A percentile compares a stretch with the other conserved stretches of the same genome.
phyloP scores from a whole-genome alignment of 2,797 vertebrate genomes.

The Mastacembelus armatus region DNA sequence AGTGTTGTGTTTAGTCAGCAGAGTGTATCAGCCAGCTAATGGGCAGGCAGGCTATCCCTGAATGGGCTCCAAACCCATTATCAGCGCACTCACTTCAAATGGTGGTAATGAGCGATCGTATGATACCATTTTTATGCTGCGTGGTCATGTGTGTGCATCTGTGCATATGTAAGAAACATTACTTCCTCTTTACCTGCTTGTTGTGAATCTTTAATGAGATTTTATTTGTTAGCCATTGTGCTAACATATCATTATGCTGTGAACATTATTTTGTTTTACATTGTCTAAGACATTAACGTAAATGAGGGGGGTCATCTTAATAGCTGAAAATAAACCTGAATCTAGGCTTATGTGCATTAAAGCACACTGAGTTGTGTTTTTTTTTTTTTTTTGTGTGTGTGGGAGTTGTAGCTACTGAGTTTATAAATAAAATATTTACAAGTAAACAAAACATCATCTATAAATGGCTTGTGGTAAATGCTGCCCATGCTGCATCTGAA shows the following conservation, averaged over 20 bases:
- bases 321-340: neutral
- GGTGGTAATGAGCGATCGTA: conserved; percentile 72
- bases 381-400: neutral
- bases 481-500: too few relatives aligned
- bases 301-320: neutral
- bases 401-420: neutral
- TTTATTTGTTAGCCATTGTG: too few relatives aligned
- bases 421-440: neutral
- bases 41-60: conserved; percentile 68
- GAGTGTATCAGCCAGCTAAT: conserved; percentile 76
- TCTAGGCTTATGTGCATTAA: neutral
- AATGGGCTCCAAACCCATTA: conserved; percentile 74
- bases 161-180: neutral
- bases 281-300: neutral
- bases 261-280: neutral
- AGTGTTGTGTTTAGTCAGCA: conserved; percentile 79
- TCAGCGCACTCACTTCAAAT: conserved; percentile 67
- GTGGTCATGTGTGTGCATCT: neutral
- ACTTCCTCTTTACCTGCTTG: conserved; percentile 20
- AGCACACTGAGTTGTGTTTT: neutral
- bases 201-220: too few relatives aligned
- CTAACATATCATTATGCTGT: neutral
- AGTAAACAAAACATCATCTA: neutral
- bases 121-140: conserved; percentile 51
- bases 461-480: neutral